A percentile compares a stretch with the other conserved stretches of the same genome.
These are phyloP conservation scores for Aptenodytes patagonicus DNA, from an alignment of 2,113 vertebrate genomes.

Conservation along the genomic window DNA sequence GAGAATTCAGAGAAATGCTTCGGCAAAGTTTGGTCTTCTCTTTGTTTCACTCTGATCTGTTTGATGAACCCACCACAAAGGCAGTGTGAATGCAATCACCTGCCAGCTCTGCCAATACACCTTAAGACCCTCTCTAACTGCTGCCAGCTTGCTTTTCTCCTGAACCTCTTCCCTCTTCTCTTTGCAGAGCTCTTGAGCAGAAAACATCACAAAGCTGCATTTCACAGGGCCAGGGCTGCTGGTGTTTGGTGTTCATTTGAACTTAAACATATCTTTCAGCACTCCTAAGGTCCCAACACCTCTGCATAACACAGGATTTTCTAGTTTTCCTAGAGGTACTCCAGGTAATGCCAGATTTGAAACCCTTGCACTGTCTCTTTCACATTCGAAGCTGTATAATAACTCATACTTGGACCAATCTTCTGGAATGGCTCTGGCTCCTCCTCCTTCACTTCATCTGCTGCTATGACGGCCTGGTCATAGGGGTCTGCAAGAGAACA, in stretches of 20 bases:
- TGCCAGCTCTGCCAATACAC: background rate
- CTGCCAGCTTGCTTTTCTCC: background rate
- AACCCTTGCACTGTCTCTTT: background rate
- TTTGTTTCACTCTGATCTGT: background rate
- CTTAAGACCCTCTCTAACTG: background rate
- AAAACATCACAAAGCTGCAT: background rate
- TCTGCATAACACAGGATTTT: background rate
- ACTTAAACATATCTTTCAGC: background rate
- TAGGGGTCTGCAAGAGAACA: conserved; percentile 89
- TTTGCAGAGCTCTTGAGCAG: background rate
- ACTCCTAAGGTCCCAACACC: background rate
- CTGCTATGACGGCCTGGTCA: conserved; percentile 88
- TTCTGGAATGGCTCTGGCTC: conserved; percentile 93
- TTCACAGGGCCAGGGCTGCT: background rate
- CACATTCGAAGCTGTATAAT: background rate
- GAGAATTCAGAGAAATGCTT: background rate
- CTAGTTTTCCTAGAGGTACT: background rate
- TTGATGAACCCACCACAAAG: background rate
- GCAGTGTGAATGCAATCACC: background rate
- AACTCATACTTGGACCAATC: conserved; percentile 95
- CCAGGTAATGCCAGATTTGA: background rate
- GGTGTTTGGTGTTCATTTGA: background rate
- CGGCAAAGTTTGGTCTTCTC: background rate
- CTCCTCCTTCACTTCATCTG: conserved; percentile 94
- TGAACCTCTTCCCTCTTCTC: background rate